Percentiles rank a stretch among this genome's conserved stretches.
Evolutionary conservation across 2,888 invertebrate genomes (phyloP).

Genomic region (Amiota communis): DNA sequence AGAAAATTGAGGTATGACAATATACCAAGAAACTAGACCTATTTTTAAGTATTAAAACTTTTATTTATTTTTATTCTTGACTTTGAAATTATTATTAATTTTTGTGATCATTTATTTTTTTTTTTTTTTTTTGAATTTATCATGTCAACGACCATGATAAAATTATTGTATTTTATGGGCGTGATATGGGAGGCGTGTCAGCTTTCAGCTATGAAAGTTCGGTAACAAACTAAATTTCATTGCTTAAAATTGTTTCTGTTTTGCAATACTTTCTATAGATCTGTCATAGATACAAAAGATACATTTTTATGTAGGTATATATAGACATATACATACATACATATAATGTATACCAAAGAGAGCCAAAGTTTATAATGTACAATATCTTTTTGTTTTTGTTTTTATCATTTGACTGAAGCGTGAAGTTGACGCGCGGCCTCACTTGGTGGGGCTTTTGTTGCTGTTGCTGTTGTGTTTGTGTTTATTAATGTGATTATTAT

Average conservation of each 20-base stretch:
- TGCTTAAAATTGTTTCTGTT: background rate
- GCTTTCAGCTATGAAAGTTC: no score
- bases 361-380: no score
- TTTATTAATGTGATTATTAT: background rate
- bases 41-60: no score
- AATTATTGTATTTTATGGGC: no score
- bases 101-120: conserved; percentile 1
- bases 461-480: background rate
- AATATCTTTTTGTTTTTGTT: background rate
- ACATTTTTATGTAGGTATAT: background rate
- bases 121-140: background rate
- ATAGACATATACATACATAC: no score
- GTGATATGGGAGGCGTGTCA: no score
- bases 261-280: conserved; percentile 16
- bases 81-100: background rate
- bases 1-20: no score
- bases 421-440: background rate
- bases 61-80: no score
- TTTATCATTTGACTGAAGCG: background rate
- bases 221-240: no score
- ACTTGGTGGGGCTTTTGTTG: background rate
- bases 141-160: no score
- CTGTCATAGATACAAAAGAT: background rate
- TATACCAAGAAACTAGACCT: no score
- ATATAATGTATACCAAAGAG: no score